These are phyloP conservation scores for Glaucidium brasilianum DNA, from an alignment of 2,113 vertebrate species.

Conservation along the genomic window DNA sequence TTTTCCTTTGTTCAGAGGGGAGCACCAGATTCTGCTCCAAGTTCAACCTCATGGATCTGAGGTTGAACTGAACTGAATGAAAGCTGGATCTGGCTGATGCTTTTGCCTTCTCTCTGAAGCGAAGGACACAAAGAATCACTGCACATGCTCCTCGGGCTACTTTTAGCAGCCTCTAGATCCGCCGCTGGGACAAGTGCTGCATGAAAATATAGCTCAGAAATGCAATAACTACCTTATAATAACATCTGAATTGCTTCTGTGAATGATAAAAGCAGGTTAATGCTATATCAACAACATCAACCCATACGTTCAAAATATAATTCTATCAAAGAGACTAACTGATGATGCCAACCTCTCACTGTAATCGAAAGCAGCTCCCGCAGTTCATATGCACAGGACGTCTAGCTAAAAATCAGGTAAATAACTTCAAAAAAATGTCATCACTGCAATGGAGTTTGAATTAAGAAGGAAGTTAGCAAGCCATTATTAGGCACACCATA, in stretches of 20 bases:
- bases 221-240: neutral
- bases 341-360: neutral
- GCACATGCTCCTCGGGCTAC: neutral
- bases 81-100: neutral
- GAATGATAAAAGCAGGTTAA: neutral
- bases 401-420: neutral
- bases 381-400: neutral
- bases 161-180: neutral
- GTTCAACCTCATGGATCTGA: neutral
- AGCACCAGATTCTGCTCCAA: neutral
- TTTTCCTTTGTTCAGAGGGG: neutral
- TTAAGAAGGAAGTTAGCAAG: neutral
- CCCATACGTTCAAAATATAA: neutral
- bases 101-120: neutral
- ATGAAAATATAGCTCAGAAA: neutral
- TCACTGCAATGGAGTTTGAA: neutral
- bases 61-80: neutral
- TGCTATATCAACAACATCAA: neutral
- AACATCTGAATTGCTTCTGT: neutral
- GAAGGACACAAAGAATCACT: neutral
- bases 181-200: neutral
- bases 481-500: neutral
- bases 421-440: neutral
- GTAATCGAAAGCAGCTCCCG: conserved; percentile 23
- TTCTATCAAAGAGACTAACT: conserved; percentile 6